Evolutionary conservation across 2,113 vertebrate species (phyloP), one percentile per base, ranked within the genome.

Genomic region (Rhinolophus sinicus): DNA sequence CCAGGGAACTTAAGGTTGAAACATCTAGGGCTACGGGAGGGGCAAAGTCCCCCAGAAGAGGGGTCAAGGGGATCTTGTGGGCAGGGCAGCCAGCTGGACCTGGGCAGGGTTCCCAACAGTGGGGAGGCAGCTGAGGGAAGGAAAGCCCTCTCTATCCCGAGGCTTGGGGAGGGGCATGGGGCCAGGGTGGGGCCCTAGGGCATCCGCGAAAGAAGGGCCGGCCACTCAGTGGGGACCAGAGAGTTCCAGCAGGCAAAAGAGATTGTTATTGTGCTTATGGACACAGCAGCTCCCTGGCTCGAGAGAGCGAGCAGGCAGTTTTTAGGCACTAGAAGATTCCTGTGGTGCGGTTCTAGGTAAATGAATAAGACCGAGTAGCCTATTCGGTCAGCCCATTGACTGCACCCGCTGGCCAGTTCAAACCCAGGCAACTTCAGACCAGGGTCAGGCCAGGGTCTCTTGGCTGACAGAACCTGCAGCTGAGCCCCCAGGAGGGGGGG

Each of bases 291-390:
- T 98, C 98, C 98, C 98, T 96, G 98, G 98, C 97, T 98, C 97
- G 95, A 92, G 97, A 97, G 97, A 98, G 98, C 97, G 92, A 98
- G 98, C 98, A 98, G 98, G 98, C 97, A 90, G 95, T 97, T 96
- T 98, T 97, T 99, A 99, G 99, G 99, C 99, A 99, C 98, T 99
- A 98, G 98, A 98, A 98, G 98, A 98, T 98, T 98, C 98, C 95
- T 94, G 97, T 97, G 97, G 97, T 97, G 98, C 75, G 93, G 98
- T 96, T 98, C 98, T 98, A 98, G 96, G 98, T 97, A 94, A 97
- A 97, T 93, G 97, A 98, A 97, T 73, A 97, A 98, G 97, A 97
- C 89, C 88, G 81, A 72, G 97, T 93, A 98, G 98, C 97, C 97
- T 98, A 78, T 95, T 97, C 56, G 56, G 90, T 96, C 98, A 97